These are phyloP conservation scores for Pycnonotus jocosus DNA, from an alignment of 2,113 vertebrate species.

Conservation along the genomic window DNA sequence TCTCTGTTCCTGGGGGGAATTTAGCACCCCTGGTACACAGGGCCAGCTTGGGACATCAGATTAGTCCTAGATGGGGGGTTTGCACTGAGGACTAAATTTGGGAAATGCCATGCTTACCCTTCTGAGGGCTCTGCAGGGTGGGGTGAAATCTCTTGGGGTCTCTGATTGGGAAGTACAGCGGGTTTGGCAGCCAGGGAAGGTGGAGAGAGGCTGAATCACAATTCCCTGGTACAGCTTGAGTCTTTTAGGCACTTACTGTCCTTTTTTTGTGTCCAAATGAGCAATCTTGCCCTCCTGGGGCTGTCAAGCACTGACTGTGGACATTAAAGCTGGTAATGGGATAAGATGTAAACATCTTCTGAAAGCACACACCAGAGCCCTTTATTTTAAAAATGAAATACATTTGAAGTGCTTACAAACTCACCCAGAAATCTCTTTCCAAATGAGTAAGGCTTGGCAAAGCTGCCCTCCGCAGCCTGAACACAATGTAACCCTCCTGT, in stretches of 20 bases:
- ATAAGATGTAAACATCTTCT: conserved; percentile 4
- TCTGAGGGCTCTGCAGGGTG: not conserved
- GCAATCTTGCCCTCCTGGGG: not conserved
- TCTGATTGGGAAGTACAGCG: not conserved
- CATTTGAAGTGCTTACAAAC: conserved; percentile 4
- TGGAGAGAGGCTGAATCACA: not conserved
- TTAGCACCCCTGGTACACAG: not conserved
- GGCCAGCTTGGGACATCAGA: not conserved
- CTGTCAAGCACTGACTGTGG: not conserved
- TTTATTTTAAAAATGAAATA: conserved; percentile 32
- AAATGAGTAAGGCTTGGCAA: conserved; percentile 18
- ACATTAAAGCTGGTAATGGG: conserved; percentile 25
- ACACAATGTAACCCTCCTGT: not conserved
- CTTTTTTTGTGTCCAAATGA: not conserved
- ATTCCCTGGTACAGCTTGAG: not conserved
- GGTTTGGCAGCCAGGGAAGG: not conserved
- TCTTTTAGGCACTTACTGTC: not conserved
- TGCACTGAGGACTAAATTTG: not conserved
- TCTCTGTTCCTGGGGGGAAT: not conserved
- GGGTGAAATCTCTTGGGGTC: not conserved
- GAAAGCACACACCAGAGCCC: not conserved
- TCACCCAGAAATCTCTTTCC: conserved; percentile 15
- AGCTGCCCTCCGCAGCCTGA: not conserved
- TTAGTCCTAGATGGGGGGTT: not conserved
- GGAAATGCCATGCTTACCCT: not conserved